Percentiles rank a stretch among this genome's conserved stretches.
phyloP scores from a whole-genome alignment of 1,140 invertebrate genomes.

The Macrobrachium nipponense region DNA sequence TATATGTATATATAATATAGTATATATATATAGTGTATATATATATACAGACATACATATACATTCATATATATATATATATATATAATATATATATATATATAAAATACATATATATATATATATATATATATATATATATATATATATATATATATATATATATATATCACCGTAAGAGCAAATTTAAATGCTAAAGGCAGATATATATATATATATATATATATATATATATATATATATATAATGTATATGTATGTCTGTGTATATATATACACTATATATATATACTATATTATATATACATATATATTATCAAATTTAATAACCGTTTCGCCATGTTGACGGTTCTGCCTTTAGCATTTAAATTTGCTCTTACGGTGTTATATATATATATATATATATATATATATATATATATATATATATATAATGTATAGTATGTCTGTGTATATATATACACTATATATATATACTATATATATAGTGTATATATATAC shows the following conservation, averaged over 20 bases:
- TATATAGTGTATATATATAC: too few relatives aligned
- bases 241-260: background rate
- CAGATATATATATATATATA: constrained; percentile 5
- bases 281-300: background rate
- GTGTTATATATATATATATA: too few relatives aligned
- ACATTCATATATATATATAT: constrained; percentile 9
- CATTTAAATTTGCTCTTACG: too few relatives aligned
- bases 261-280: background rate
- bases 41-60: background rate
- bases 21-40: constrained; percentile 20
- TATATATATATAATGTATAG: too few relatives aligned
- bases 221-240: background rate
- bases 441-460: too few relatives aligned
- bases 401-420: too few relatives aligned
- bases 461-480: too few relatives aligned
- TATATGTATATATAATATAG: constrained; percentile 12
- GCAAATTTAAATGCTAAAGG: too few relatives aligned
- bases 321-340: too few relatives aligned
- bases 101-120: background rate
- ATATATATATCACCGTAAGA: background rate
- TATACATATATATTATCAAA: constrained; percentile 4
- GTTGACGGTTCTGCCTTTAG: too few relatives aligned
- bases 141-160: constrained; percentile 16
- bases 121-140: background rate
- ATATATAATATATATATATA: constrained; percentile 15